Evolutionary conservation across 2,888 invertebrate species (phyloP), one percentile per base, ranked within the genome.

Genomic region (Alentia gelatinosa): DNA sequence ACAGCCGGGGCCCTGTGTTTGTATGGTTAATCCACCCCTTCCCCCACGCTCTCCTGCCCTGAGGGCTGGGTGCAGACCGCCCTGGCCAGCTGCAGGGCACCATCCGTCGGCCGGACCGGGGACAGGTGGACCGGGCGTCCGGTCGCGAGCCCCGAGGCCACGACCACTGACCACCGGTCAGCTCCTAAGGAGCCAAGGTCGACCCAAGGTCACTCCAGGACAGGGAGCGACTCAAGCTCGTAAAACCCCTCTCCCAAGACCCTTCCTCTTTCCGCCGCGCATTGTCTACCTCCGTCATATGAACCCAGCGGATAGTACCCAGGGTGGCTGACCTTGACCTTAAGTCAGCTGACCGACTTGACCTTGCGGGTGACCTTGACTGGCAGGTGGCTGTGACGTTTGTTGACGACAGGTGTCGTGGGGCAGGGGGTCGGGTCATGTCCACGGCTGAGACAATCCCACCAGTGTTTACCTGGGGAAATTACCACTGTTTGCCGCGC

Each of bases 331-430:
- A 39, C 79, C 37, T 39, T 37, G 37, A 79, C 79, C 79, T 79
- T 39, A 79, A 79, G 79, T 79, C 37, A 79, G 79, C 79, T 79
- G 39, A 79, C 79, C 79, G 35, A 39, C 37, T 19, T 79, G 79
- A 79, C 79, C 79, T 79, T 79, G 79, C 15, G 37, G 37, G 12
- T 39, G 79, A 35, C 79, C 79, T 26, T 26, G 37, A 39, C 37
- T n/a, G 79, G 79, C 79, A 79, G 79, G 79, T 79, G 79, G 79
- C 39, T 79, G 37, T 39, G 37, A 39, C 37, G 79, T 79, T 79
- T 79, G 79, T 79, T 79, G 79, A n/a, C 37, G 79, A 79, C 79
- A 79, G 79, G 79, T 79, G 79, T 79, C 79, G 9, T 12, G 3
- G 26, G 23, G 30, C 33, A 4, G 30, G n/a, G n/a, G n/a, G n/a